A percentile compares a stretch with the other conserved stretches of the same genome.
phyloP scores from a whole-genome alignment of 2,888 invertebrate species.

The Apodemia hepburni region DNA sequence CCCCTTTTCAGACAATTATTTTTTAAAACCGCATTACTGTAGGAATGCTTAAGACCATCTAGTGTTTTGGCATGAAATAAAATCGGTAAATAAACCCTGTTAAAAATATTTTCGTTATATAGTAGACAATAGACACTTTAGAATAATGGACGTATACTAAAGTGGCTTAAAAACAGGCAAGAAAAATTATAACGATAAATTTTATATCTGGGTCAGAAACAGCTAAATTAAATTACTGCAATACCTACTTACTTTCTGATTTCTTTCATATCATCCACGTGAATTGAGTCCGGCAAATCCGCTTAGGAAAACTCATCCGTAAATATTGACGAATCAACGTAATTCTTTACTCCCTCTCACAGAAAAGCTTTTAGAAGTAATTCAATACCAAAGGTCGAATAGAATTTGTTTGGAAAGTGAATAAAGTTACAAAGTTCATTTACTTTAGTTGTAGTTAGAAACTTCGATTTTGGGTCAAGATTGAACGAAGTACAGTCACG shows the following conservation, averaged over 20 bases:
- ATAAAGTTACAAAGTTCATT: conserved; percentile 11
- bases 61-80: too few species aligned
- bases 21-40: too few species aligned
- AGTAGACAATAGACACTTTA: background rate
- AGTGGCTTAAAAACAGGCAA: background rate
- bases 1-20: too few species aligned
- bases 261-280: conserved; percentile 3
- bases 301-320: conserved; percentile 10
- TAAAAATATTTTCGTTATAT: background rate
- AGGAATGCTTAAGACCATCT: too few species aligned
- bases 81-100: too few species aligned
- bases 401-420: conserved; percentile 16
- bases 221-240: conserved; percentile 2
- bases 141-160: background rate
- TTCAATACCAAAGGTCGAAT: conserved; percentile 22
- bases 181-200: background rate
- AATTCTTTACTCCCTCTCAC: conserved; percentile 5
- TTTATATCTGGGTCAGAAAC: background rate
- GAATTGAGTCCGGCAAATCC: conserved; percentile 7
- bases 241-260: conserved; percentile 13
- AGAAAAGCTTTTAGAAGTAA: conserved; percentile 20
- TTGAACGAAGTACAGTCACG: conserved; percentile 1
- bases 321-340: conserved; percentile 13
- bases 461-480: conserved; percentile 12
- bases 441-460: conserved; percentile 10